Evolutionary conservation across 2,888 invertebrate genomes (phyloP).

Genomic region (Tridacna crocea): DNA sequence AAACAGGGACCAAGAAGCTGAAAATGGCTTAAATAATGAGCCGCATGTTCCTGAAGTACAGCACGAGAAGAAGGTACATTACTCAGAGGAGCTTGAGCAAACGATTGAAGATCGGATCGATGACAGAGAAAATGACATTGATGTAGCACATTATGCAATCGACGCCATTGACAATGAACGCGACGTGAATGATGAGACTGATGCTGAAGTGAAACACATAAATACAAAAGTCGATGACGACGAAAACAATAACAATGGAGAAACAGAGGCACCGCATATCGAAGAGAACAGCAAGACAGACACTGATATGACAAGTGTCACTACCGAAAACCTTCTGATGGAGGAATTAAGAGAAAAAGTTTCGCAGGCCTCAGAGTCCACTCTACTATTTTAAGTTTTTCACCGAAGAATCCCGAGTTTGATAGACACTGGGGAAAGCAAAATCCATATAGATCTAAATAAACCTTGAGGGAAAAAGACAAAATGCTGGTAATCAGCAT

Average conservation of each 20-base stretch:
- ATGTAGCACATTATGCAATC: neutral
- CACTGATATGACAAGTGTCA: neutral
- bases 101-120: neutral
- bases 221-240: slow-evolving; percentile 2
- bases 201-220: neutral
- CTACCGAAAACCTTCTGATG: neutral
- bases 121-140: slow-evolving; percentile 5
- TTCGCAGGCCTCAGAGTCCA: slow-evolving; percentile 1
- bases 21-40: neutral
- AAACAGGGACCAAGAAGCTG: neutral
- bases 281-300: neutral
- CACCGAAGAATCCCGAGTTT: neutral
- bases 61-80: slow-evolving; percentile 6
- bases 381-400: slow-evolving; percentile 11
- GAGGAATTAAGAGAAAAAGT: slow-evolving; percentile 3
- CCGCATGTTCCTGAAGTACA: neutral
- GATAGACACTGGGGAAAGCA: too few species aligned
- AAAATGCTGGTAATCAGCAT: too few species aligned
- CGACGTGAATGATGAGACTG: neutral
- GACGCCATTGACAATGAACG: neutral
- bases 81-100: slow-evolving; percentile 21
- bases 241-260: neutral
- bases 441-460: too few species aligned
- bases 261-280: neutral
- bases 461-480: too few species aligned